Percentiles rank a stretch among this genome's conserved stretches.
Evolutionary conservation across 2,113 vertebrate genomes (phyloP).

Genomic region (Thryonomys swinderianus): DNA sequence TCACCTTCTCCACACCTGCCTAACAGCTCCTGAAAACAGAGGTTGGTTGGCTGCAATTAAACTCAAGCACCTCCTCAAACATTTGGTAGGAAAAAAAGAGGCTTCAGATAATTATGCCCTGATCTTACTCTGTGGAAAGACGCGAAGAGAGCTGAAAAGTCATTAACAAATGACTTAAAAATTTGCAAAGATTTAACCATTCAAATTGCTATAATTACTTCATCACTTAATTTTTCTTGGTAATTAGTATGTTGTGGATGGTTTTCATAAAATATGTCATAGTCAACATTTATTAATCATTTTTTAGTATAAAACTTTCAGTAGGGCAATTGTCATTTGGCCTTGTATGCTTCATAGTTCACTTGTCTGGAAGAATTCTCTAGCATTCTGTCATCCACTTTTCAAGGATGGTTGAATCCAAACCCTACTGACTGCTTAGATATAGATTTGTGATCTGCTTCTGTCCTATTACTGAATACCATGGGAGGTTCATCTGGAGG

Average conservation of each 20-base stretch:
- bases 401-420: background rate
- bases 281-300: constrained; percentile 44
- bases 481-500: background rate
- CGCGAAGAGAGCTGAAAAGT: constrained; percentile 40
- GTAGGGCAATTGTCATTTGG: background rate
- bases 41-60: constrained; percentile 72
- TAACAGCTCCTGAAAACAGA: constrained; percentile 57
- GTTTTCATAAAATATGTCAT: constrained; percentile 39
- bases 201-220: constrained; percentile 61
- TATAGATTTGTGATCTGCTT: constrained; percentile 3
- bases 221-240: constrained; percentile 42
- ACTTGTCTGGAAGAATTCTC: constrained; percentile 2
- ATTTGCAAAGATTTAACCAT: constrained; percentile 53
- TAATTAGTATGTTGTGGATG: background rate
- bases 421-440: background rate
- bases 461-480: background rate
- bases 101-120: constrained; percentile 46
- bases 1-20: constrained; percentile 55
- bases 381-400: constrained; percentile 6
- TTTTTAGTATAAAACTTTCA: constrained; percentile 47
- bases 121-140: constrained; percentile 46
- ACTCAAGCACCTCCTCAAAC: constrained; percentile 65
- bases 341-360: constrained; percentile 15
- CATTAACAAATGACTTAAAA: constrained; percentile 61
- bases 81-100: constrained; percentile 59